Percentiles rank a stretch among this genome's conserved stretches.
These are phyloP conservation scores for Noturus placidus DNA, from an alignment of 2,113 vertebrate genomes.

Conservation along the genomic window DNA sequence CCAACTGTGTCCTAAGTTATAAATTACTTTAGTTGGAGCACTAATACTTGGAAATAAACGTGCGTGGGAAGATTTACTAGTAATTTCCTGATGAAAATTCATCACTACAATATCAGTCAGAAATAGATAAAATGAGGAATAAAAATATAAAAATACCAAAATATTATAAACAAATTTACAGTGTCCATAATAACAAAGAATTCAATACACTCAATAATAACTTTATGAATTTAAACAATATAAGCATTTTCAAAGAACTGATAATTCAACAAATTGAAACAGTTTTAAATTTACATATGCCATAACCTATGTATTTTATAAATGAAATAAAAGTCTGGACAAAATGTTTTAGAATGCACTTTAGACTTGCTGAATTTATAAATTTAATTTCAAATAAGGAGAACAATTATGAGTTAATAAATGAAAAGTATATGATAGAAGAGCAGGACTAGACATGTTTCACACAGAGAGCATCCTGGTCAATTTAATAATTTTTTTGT, in stretches of 20 bases:
- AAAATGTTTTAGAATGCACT: neutral
- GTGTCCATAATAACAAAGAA: neutral
- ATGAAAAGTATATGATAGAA: neutral
- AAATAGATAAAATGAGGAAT: neutral
- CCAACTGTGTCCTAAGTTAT: neutral
- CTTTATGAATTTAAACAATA: neutral
- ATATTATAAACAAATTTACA: neutral
- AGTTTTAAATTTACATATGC: neutral
- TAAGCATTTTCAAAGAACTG: neutral
- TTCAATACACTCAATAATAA: neutral
- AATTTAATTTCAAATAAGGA: neutral
- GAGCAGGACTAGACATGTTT: neutral
- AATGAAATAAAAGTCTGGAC: neutral
- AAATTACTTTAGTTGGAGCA: neutral
- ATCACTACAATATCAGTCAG: neutral
- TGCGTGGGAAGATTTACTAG: neutral
- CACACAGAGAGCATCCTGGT: neutral
- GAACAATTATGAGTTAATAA: neutral
- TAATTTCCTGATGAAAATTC: neutral
- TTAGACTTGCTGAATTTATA: neutral
- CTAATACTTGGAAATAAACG: neutral
- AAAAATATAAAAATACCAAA: neutral
- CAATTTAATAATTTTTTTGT: neutral
- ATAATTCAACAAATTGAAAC: neutral
- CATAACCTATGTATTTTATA: neutral